Conservation (phyloP, 2,797 vertebrate genomes). For the Amphiprion clarkii region DNA sequence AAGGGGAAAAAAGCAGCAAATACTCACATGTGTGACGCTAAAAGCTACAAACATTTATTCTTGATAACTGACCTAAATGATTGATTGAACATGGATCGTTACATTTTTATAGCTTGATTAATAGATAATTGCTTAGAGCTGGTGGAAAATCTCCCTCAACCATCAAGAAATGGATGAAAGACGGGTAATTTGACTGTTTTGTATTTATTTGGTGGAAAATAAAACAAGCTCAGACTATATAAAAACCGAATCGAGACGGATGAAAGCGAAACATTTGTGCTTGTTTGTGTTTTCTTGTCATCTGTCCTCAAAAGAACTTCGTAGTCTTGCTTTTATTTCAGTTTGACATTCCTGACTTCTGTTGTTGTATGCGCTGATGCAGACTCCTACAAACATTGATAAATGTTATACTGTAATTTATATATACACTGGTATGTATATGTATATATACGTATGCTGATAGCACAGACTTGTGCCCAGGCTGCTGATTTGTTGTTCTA, state of each 20-base stretch:
- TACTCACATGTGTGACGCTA: background rate
- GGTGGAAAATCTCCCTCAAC: background rate
- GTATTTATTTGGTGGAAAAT: background rate
- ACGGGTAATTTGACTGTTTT: background rate
- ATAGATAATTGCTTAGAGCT: too few species aligned
- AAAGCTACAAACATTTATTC: too few species aligned
- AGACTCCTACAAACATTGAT: background rate
- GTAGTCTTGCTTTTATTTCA: background rate
- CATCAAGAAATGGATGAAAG: too few species aligned
- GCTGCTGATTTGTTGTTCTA: conserved; percentile 8
- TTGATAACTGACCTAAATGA: too few species aligned
- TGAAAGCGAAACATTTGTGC: background rate
- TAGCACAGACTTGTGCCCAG: background rate
- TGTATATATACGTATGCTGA: background rate
- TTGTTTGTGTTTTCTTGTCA: background rate
- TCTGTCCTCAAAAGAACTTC: background rate
- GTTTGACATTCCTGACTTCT: background rate
- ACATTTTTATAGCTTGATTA: background rate
- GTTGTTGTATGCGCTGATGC: too few species aligned
- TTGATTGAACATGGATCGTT: background rate
- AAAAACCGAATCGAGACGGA: background rate
- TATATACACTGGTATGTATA: background rate
- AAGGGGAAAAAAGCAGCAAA: background rate
- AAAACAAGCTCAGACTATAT: background rate
- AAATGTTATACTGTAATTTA: background rate